These are phyloP conservation scores for Schizothorax lantsangensis DNA, from an alignment of 2,797 vertebrate species.

Conservation along the genomic window DNA sequence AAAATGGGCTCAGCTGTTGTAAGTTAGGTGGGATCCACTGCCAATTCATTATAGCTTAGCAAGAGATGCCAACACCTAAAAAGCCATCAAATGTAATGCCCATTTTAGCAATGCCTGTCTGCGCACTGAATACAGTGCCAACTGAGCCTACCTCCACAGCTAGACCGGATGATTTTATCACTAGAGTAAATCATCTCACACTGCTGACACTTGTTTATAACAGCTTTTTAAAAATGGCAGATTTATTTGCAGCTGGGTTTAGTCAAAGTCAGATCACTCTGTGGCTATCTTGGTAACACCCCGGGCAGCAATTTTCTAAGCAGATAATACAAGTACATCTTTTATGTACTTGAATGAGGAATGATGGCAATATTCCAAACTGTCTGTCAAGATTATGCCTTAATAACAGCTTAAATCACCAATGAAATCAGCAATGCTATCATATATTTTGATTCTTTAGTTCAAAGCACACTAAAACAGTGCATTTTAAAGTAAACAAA, in stretches of 20 bases:
- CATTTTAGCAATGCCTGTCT: conserved; percentile 20
- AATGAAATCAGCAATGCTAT: neutral
- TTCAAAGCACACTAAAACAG: neutral
- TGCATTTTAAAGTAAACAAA: neutral
- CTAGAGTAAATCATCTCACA: neutral
- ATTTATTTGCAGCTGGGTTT: conserved; percentile 16
- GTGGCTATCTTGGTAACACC: conserved; percentile 8
- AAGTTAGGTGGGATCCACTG: conserved; percentile 32
- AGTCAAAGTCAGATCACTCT: conserved; percentile 18
- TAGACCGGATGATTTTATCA: conserved; percentile 1
- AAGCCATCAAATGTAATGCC: conserved; percentile 41
- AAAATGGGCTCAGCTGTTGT: conserved; percentile 53
- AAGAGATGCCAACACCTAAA: conserved; percentile 39
- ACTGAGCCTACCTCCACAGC: conserved; percentile 24
- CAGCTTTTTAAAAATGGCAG: conserved; percentile 24
- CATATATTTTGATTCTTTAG: neutral
- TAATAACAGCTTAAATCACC: neutral
- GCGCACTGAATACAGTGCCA: conserved; percentile 18
- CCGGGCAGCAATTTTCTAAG: conserved; percentile 8
- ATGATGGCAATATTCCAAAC: neutral
- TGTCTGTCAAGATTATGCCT: neutral
- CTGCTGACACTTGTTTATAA: conserved; percentile 3
- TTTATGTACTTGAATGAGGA: neutral
- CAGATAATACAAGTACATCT: neutral
- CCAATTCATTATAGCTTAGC: conserved; percentile 50